phyloP scores from a whole-genome alignment of 2,113 vertebrate species.

The Strix uralensis region DNA sequence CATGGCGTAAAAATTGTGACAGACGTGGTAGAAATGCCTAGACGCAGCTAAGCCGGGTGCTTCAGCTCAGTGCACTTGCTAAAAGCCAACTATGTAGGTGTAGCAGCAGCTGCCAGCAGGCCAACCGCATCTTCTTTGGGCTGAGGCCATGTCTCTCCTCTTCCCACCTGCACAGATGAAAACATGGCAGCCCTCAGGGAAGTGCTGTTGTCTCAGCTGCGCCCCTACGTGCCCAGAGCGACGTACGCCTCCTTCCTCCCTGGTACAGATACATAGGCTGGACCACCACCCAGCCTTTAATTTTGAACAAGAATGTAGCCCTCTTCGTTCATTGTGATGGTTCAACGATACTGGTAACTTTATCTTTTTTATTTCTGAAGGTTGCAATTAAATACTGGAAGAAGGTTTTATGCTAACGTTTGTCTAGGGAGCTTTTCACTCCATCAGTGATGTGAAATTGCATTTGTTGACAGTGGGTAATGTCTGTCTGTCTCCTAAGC shows the following conservation, averaged over 20 bases:
- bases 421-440: constrained; percentile 55
- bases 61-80: not conserved
- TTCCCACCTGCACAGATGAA: not conserved
- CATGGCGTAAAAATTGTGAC: not conserved
- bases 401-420: constrained; percentile 33
- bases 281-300: not conserved
- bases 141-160: not conserved
- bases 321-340: not conserved
- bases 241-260: fast-evolving
- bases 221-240: fast-evolving
- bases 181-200: not conserved
- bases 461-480: constrained; percentile 39
- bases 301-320: not conserved
- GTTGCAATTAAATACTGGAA: constrained; percentile 42
- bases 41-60: not conserved
- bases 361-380: constrained; percentile 11
- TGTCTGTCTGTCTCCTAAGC: constrained; percentile 47
- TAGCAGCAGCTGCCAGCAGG: not conserved
- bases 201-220: not conserved
- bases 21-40: not conserved
- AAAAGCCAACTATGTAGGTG: not conserved
- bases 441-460: constrained; percentile 32
- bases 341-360: not conserved
- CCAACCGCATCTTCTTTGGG: not conserved
- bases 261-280: not conserved